Conservation (phyloP, 2,113 vertebrate species). For the Arothron firmamentum region DNA sequence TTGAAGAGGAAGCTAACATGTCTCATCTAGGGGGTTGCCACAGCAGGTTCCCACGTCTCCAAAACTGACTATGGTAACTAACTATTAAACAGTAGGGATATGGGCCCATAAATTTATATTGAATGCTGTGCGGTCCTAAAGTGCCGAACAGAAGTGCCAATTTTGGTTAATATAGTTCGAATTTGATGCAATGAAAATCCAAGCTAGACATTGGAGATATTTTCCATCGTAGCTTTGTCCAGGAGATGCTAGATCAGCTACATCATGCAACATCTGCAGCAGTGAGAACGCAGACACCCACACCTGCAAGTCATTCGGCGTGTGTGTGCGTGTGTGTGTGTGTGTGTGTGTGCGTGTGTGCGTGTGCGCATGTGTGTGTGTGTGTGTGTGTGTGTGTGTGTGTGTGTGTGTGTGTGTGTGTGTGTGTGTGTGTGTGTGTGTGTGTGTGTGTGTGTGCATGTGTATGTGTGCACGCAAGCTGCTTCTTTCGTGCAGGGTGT, state of each 20-base stretch:
- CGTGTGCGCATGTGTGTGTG: background rate
- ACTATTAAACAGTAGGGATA: constrained; percentile 58
- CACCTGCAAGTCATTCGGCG: constrained; percentile 4
- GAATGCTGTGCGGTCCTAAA: constrained; percentile 36
- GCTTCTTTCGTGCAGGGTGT: too few species aligned
- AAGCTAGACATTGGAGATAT: too few species aligned
- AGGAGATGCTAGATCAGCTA: too few species aligned
- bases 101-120: constrained; percentile 26
- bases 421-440: background rate
- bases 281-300: background rate
- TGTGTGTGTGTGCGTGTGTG: background rate
- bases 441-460: background rate
- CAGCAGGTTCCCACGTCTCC: constrained; percentile 38
- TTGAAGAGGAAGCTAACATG: too few species aligned
- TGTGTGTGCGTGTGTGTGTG: background rate
- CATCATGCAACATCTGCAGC: constrained; percentile 8
- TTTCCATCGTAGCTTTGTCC: too few species aligned
- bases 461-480: background rate
- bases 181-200: too few species aligned
- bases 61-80: constrained; percentile 43
- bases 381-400: background rate
- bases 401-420: background rate
- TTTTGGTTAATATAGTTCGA: too few species aligned
- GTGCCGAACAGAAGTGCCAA: too few species aligned
- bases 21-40: too few species aligned